A percentile compares a stretch with the other conserved stretches of the same genome.
Conservation (phyloP, 2,888 invertebrate genomes). For the Leistus spinibarbis region DNA sequence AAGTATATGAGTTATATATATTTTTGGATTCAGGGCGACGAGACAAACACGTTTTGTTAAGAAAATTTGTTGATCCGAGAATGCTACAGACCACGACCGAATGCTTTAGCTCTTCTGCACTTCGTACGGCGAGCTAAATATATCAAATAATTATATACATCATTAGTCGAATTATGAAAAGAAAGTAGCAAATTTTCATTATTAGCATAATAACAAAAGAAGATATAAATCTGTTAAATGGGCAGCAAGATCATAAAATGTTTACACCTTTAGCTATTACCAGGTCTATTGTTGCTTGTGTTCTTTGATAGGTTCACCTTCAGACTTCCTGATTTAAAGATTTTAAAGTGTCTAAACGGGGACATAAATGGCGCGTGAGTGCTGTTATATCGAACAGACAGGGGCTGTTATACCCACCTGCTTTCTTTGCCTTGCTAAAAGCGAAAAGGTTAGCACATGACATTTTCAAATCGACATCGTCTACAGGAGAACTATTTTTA, state of each 20-base stretch:
- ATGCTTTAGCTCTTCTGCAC: too few species aligned
- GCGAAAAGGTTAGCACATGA: constrained; percentile 7
- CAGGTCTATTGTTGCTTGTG: neutral
- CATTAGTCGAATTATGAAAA: too few species aligned
- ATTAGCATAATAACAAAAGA: too few species aligned
- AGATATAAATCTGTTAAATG: neutral
- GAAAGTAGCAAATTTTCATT: too few species aligned
- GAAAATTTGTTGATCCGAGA: too few species aligned
- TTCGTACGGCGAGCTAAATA: too few species aligned
- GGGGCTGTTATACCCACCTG: neutral
- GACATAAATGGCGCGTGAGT: constrained; percentile 10
- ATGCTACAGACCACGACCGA: too few species aligned
- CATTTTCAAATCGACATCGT: neutral
- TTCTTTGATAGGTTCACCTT: neutral
- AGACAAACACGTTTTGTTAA: too few species aligned
- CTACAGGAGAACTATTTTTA: neutral
- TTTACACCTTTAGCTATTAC: neutral
- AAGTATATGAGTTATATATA: too few species aligned
- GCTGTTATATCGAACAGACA: neutral
- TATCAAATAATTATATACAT: too few species aligned
- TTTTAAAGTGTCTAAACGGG: constrained; percentile 5
- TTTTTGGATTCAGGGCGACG: too few species aligned
- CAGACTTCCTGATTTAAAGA: constrained; percentile 10
- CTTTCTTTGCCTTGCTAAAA: neutral
- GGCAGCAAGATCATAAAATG: neutral